phyloP scores from a whole-genome alignment of 2,797 vertebrate genomes.

The Austrolebias charrua region DNA sequence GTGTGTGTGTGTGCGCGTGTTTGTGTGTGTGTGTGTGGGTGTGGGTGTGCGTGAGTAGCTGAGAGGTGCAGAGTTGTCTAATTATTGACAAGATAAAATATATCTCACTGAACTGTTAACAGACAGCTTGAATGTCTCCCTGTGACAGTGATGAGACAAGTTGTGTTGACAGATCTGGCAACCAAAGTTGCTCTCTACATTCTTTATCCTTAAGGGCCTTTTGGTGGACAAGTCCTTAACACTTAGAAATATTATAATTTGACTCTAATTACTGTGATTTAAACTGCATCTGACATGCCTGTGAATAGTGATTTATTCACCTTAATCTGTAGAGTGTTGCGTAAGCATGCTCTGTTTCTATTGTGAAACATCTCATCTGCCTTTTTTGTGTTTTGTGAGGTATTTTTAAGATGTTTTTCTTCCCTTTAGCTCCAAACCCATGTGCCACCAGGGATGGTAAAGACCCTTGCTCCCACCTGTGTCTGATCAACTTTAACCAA shows the following conservation, averaged over 20 bases:
- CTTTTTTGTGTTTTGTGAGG: slow-evolving; percentile 3
- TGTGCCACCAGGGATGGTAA: slow-evolving; percentile 87
- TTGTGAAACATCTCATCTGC: background rate
- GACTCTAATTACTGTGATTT: slow-evolving; percentile 6
- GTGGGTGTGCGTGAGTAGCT: slow-evolving; percentile 2
- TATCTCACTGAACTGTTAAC: slow-evolving; percentile 39
- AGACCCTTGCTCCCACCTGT: slow-evolving; percentile 92
- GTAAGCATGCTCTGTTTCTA: background rate
- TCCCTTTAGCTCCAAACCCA: slow-evolving; percentile 88
- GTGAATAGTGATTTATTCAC: background rate
- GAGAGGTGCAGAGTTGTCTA: slow-evolving; percentile 12
- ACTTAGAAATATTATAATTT: slow-evolving; percentile 7
- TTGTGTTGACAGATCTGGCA: slow-evolving; percentile 31
- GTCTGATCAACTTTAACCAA: slow-evolving; percentile 98
- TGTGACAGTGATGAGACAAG: slow-evolving; percentile 46
- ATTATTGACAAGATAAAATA: slow-evolving; percentile 32
- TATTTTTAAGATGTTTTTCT: background rate
- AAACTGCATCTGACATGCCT: slow-evolving; percentile 3
- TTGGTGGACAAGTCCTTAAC: slow-evolving; percentile 20
- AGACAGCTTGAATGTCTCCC: slow-evolving; percentile 47
- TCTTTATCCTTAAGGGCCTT: slow-evolving; percentile 12
- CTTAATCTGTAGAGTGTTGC: slow-evolving; percentile 1
- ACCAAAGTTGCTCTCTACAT: background rate
- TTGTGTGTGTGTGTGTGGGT: too few species aligned
- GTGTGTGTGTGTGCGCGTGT: background rate